Conservation (phyloP, 2,888 invertebrate genomes). For the Rhingia campestris region DNA sequence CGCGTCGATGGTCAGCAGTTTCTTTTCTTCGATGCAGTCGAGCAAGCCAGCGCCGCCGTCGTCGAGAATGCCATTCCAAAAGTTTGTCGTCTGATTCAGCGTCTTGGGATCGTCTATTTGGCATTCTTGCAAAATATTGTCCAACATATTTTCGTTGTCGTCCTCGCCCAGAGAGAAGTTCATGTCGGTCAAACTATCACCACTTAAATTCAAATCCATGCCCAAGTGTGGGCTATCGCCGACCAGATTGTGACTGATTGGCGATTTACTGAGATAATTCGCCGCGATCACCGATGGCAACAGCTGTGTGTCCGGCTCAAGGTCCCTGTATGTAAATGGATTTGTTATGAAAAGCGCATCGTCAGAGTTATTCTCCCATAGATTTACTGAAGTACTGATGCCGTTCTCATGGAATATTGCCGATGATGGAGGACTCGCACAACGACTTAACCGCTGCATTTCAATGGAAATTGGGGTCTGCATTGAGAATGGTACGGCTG, state of each 20-base stretch:
- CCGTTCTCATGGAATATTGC: conserved; percentile 59
- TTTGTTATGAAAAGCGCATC: conserved; percentile 78
- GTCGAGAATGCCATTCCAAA: conserved; percentile 83
- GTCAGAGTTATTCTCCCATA: conserved; percentile 71
- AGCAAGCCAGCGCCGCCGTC: conserved; percentile 79
- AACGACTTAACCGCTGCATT: conserved; percentile 77
- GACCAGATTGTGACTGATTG: conserved; percentile 31
- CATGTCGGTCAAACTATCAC: conserved; percentile 82
- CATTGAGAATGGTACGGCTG: conserved; percentile 80
- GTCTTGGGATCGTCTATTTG: conserved; percentile 82
- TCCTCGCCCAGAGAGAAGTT: conserved; percentile 81
- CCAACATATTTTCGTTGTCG: conserved; percentile 82
- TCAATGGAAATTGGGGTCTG: conserved; percentile 81
- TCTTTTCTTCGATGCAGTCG: conserved; percentile 80
- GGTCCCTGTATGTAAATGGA: conserved; percentile 81
- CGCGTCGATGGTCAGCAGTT: conserved; percentile 74
- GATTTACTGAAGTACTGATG: conserved; percentile 60
- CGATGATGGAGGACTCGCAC: conserved; percentile 50
- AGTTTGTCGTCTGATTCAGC: conserved; percentile 81
- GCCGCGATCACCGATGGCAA: conserved; percentile 78
- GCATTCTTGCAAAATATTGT: conserved; percentile 82
- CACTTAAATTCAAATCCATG: conserved; percentile 82
- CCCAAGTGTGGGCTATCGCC: conserved; percentile 67
- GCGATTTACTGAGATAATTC: conserved; percentile 64
- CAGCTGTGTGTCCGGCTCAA: conserved; percentile 80